Conservation (phyloP, 2,113 vertebrate genomes). For the Paradoxurus hermaphroditus region DNA sequence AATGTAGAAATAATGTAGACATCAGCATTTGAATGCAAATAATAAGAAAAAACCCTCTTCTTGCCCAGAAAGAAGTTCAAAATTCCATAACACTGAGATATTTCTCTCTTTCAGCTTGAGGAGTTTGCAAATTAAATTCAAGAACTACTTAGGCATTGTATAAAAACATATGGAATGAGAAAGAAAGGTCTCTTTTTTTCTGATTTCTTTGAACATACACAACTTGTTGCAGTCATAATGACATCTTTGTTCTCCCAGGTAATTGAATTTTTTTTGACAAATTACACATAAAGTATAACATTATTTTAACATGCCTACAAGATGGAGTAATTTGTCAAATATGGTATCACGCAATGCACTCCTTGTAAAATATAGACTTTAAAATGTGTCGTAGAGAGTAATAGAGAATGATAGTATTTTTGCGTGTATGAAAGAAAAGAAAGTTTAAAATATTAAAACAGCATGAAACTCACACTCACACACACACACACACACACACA, state of each 20-base stretch:
- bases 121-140: background rate
- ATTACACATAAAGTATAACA: background rate
- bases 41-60: background rate
- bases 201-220: background rate
- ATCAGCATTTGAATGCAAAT: background rate
- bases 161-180: background rate
- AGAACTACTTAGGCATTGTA: background rate
- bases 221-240: background rate
- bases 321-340: slow-evolving; percentile 6
- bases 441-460: background rate
- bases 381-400: background rate
- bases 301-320: slow-evolving; percentile 44
- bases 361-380: background rate
- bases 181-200: background rate
- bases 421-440: background rate
- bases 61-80: background rate
- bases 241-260: background rate
- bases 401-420: background rate
- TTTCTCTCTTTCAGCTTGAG: background rate
- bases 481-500: background rate
- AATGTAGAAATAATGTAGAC: background rate
- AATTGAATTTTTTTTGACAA: background rate
- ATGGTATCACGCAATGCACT: background rate
- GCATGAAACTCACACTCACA: background rate
- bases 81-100: background rate